Percentiles rank a stretch among this genome's conserved stretches.
These are phyloP conservation scores for Cinclus mexicanus DNA, from an alignment of 2,113 vertebrate genomes.

Conservation along the genomic window DNA sequence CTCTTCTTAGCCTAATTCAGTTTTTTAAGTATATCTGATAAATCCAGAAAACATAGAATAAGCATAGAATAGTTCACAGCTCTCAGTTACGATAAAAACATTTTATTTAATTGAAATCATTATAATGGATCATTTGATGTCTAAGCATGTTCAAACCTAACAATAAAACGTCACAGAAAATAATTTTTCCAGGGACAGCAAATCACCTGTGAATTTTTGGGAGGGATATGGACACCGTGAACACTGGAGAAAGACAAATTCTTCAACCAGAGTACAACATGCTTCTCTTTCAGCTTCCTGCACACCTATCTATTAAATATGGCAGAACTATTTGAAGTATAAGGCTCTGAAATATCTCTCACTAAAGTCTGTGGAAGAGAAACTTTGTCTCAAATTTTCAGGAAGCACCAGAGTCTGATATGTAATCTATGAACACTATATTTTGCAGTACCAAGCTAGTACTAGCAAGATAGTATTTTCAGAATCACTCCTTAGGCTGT, in stretches of 20 bases:
- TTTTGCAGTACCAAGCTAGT: background rate
- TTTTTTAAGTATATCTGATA: background rate
- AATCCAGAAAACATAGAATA: background rate
- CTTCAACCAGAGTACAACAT: background rate
- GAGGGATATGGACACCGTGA: background rate
- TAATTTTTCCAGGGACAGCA: background rate
- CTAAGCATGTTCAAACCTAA: background rate
- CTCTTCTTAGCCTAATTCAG: background rate
- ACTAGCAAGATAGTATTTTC: background rate
- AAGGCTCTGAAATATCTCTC: background rate
- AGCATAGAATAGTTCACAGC: background rate
- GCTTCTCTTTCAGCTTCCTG: background rate
- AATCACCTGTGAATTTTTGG: background rate
- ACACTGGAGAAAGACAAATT: background rate
- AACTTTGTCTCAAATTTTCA: background rate
- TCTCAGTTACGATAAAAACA: rapidly evolving
- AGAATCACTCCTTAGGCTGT: background rate
- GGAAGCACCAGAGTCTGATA: background rate
- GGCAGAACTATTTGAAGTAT: background rate
- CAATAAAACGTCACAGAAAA: background rate
- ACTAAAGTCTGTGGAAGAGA: background rate
- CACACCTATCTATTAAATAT: background rate
- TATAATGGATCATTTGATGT: background rate
- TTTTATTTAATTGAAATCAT: background rate
- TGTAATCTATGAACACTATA: background rate